phyloP scores from a whole-genome alignment of 2,797 vertebrate genomes.

The Telmatherina bonti region DNA sequence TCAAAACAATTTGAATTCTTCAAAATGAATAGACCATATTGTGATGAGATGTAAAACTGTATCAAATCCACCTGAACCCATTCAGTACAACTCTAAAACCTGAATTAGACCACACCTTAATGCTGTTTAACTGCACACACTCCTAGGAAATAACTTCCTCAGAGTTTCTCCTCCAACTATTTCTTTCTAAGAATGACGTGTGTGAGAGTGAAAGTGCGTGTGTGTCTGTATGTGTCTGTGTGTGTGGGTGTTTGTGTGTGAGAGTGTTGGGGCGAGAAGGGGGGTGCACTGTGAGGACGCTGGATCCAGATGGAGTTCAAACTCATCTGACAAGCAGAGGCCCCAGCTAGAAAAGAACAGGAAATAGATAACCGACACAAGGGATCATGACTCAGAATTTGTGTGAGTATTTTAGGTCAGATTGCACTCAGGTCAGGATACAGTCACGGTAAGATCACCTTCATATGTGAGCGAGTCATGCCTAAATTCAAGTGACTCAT shows the following conservation, averaged over 20 bases:
- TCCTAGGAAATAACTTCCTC: constrained; percentile 28
- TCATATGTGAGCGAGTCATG: constrained; percentile 46
- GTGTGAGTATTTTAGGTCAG: constrained; percentile 17
- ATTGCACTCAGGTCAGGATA: constrained; percentile 44
- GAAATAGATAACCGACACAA: constrained; percentile 56
- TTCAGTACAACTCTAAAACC: not conserved
- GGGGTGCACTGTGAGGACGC: constrained; percentile 22
- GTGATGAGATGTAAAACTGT: too few relatives aligned
- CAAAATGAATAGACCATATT: too few relatives aligned
- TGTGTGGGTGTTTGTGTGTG: too few relatives aligned
- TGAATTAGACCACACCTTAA: constrained; percentile 7
- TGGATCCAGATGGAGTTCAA: constrained; percentile 60
- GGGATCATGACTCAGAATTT: constrained; percentile 58
- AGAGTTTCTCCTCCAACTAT: constrained; percentile 18
- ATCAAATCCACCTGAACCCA: too few relatives aligned
- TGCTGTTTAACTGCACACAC: constrained; percentile 8
- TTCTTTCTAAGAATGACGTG: constrained; percentile 56
- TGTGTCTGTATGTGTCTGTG: too few relatives aligned
- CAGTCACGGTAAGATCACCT: constrained; percentile 47
- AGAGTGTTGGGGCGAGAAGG: constrained; percentile 6
- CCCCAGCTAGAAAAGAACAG: constrained; percentile 48
- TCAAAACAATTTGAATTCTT: too few relatives aligned
- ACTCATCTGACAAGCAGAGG: constrained; percentile 53
- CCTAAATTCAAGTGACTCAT: constrained; percentile 52
- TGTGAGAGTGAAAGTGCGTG: constrained; percentile 7